These are phyloP conservation scores for Cnemophilus loriae DNA, from an alignment of 2,113 vertebrate species.

Conservation along the genomic window DNA sequence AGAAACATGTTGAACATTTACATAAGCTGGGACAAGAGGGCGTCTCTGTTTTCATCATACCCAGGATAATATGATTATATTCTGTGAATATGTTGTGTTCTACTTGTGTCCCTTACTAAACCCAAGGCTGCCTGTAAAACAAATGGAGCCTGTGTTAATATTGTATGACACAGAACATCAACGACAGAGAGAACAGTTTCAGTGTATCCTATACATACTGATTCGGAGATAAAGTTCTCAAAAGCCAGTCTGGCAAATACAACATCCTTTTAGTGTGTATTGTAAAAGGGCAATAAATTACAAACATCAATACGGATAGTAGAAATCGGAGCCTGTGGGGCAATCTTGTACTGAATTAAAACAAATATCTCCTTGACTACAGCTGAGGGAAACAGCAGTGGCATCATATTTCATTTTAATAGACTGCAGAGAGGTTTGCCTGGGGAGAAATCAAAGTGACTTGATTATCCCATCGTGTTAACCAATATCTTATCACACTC, in stretches of 20 bases:
- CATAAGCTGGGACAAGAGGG: background rate
- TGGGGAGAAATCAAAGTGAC: conserved; percentile 49
- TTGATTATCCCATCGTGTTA: conserved; percentile 37
- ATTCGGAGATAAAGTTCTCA: background rate
- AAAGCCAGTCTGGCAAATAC: background rate
- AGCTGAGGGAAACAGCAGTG: conserved; percentile 1
- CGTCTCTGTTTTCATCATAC: background rate
- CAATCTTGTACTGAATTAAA: conserved; percentile 45
- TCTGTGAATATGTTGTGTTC: background rate
- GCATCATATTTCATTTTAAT: conserved; percentile 56
- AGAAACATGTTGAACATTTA: background rate
- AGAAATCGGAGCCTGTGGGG: conserved; percentile 19
- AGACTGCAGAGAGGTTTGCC: conserved; percentile 40
- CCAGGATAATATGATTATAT: background rate
- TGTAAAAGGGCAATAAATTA: conserved; percentile 22
- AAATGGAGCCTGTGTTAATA: background rate
- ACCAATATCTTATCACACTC: conserved; percentile 24
- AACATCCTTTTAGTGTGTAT: background rate
- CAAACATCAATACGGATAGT: background rate
- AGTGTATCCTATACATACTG: background rate
- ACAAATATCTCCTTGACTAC: conserved; percentile 6
- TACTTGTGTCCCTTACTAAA: background rate
- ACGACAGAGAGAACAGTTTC: background rate
- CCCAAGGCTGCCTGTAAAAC: background rate
- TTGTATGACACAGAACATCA: background rate